Evolutionary conservation across 2,797 vertebrate genomes (phyloP).

Genomic region (Lateolabrax maculatus): DNA sequence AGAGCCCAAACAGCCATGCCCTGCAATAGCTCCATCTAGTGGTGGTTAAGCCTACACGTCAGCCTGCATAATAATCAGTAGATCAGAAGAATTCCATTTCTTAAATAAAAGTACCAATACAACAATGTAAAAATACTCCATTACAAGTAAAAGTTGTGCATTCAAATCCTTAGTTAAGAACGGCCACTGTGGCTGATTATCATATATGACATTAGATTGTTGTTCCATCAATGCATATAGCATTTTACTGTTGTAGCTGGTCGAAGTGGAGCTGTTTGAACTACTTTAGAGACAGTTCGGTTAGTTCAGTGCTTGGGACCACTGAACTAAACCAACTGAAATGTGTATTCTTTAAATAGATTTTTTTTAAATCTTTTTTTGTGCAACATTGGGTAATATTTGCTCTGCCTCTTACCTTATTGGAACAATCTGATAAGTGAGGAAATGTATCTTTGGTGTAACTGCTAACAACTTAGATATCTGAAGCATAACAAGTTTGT

Average conservation of each 20-base stretch:
- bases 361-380: neutral
- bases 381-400: neutral
- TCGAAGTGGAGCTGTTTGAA: no score
- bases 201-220: no score
- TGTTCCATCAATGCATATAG: no score
- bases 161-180: neutral
- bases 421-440: neutral
- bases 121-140: neutral
- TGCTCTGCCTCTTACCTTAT: neutral
- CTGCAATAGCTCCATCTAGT: constrained; percentile 60
- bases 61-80: neutral
- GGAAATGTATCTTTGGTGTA: neutral
- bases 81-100: neutral
- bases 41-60: neutral
- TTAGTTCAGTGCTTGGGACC: no score
- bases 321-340: no score
- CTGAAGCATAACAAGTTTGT: neutral
- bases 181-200: no score
- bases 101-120: neutral
- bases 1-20: neutral
- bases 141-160: neutral
- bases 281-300: no score
- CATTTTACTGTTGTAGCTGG: no score
- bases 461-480: neutral
- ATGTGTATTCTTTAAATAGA: neutral